phyloP scores from a whole-genome alignment of 2,888 invertebrate genomes.

The Carabus problematicus region DNA sequence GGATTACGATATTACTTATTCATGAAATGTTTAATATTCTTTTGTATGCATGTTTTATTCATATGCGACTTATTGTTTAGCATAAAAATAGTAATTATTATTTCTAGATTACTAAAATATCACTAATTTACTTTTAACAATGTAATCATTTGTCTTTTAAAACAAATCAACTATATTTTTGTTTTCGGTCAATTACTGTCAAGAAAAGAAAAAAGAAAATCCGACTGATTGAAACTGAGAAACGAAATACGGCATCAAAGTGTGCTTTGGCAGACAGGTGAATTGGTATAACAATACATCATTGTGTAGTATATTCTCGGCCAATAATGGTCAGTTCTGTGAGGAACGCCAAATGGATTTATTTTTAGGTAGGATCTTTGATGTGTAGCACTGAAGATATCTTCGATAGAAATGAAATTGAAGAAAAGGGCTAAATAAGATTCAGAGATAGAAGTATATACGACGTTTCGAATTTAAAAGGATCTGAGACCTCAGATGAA shows the following conservation, averaged over 20 bases:
- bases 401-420: constrained; percentile 23
- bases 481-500: too few species aligned
- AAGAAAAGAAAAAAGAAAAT: background rate
- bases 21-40: too few species aligned
- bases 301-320: constrained; percentile 8
- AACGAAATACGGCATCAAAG: constrained; percentile 12
- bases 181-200: background rate
- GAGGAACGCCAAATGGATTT: constrained; percentile 11
- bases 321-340: constrained; percentile 22
- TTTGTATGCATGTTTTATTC: too few species aligned
- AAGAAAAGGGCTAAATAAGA: background rate
- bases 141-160: constrained; percentile 5
- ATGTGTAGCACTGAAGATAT: constrained; percentile 14
- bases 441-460: background rate
- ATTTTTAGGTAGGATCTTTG: constrained; percentile 31
- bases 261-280: constrained; percentile 21
- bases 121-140: too few species aligned
- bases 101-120: too few species aligned
- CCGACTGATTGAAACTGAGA: too few species aligned
- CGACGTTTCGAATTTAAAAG: background rate
- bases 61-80: too few species aligned
- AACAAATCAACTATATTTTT: background rate
- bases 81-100: too few species aligned
- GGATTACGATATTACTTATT: too few species aligned
- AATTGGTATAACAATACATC: constrained; percentile 24